Conservation (phyloP, 2,888 invertebrate species). For the Melikaiella ostensackeni region DNA sequence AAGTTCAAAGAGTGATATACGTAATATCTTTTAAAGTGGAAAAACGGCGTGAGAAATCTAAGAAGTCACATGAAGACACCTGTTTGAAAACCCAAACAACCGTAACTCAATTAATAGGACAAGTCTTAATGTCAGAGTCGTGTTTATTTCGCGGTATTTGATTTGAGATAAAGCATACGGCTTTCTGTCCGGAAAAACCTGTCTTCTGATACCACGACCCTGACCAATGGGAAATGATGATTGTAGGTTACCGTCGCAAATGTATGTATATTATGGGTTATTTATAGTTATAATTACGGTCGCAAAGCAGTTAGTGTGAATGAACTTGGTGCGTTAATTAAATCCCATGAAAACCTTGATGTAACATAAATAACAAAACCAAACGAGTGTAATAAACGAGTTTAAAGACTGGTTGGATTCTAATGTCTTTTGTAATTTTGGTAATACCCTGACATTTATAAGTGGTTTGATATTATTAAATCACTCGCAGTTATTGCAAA, state of each 20-base stretch:
- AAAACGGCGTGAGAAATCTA: conserved; percentile 27
- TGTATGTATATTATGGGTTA: conserved; percentile 30
- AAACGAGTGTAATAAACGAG: not conserved
- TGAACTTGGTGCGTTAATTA: conserved; percentile 30
- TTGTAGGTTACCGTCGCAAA: conserved; percentile 36
- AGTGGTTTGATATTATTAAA: not conserved
- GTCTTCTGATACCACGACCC: conserved; percentile 28
- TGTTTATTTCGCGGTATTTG: conserved; percentile 33
- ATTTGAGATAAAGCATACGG: conserved; percentile 17
- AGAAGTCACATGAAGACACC: conserved; percentile 3
- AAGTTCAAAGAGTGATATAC: not conserved
- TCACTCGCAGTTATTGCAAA: not conserved
- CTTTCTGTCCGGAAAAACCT: conserved; percentile 22
- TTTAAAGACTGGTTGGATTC: conserved; percentile 13
- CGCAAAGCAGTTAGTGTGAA: conserved; percentile 30
- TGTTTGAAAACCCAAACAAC: conserved; percentile 35
- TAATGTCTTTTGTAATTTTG: conserved; percentile 22
- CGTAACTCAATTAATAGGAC: conserved; percentile 34
- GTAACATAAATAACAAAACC: not conserved
- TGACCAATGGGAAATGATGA: conserved; percentile 35
- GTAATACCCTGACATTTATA: not conserved
- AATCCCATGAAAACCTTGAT: conserved; percentile 21
- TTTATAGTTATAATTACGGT: conserved; percentile 34
- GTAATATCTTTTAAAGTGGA: not conserved
- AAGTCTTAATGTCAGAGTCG: conserved; percentile 19